Evolutionary conservation across 2,113 vertebrate species (phyloP).

Genomic region (Irena cyanogastra): DNA sequence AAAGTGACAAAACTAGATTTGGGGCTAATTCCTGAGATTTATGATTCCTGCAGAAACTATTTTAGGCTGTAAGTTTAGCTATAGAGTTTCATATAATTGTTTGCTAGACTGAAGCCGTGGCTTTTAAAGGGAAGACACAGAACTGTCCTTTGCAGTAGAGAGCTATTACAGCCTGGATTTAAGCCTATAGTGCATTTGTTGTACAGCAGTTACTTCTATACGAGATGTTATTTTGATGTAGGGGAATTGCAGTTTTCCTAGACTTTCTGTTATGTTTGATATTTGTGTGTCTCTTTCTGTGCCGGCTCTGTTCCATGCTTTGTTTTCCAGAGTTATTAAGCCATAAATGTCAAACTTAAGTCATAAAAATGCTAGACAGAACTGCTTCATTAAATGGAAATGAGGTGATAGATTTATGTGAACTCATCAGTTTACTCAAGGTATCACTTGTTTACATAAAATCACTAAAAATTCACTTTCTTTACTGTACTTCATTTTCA

Average conservation of each 20-base stretch:
- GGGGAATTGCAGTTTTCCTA: neutral
- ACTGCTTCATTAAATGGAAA: neutral
- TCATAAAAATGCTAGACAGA: neutral
- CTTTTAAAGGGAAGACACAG: neutral
- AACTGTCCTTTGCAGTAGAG: neutral
- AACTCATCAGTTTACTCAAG: neutral
- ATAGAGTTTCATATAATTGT: neutral
- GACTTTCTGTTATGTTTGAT: neutral
- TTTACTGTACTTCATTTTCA: neutral
- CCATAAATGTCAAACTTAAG: neutral
- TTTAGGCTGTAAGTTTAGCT: neutral
- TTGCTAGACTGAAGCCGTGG: rapidly evolving
- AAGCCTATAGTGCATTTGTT: neutral
- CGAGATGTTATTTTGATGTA: neutral
- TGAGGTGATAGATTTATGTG: neutral
- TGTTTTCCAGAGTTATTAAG: neutral
- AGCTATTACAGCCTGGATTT: neutral
- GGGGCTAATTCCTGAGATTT: neutral
- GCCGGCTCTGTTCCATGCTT: neutral
- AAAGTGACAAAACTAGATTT: neutral
- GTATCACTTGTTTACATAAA: neutral
- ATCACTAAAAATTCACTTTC: neutral
- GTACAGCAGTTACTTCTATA: neutral
- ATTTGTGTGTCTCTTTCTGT: neutral
- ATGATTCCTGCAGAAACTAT: neutral